These are phyloP conservation scores for Gallirallus australis DNA, from an alignment of 2,797 vertebrate genomes.

Conservation along the genomic window DNA sequence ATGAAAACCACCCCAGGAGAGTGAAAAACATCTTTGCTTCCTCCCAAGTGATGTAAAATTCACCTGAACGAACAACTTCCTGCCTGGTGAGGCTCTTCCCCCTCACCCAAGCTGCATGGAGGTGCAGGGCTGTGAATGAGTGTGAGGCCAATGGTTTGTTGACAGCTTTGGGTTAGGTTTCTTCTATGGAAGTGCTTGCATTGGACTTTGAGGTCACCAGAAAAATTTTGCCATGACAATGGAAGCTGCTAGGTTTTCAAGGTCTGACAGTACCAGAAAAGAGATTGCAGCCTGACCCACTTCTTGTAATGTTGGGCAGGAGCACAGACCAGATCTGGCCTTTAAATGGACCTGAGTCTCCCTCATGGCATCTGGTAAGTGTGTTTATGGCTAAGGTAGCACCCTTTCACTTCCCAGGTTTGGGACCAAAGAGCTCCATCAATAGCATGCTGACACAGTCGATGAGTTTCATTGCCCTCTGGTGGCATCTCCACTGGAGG, in stretches of 20 bases:
- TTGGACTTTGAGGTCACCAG: not conserved
- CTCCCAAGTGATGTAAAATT: not conserved
- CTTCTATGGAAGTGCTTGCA: not conserved
- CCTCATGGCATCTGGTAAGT: not conserved
- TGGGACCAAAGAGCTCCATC: not conserved
- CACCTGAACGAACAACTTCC: not conserved
- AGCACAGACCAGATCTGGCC: not conserved
- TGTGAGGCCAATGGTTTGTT: not conserved
- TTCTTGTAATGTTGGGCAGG: not conserved
- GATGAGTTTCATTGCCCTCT: slow-evolving; percentile 22
- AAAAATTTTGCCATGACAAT: not conserved
- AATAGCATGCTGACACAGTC: not conserved
- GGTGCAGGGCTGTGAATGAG: not conserved
- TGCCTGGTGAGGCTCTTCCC: fast-evolving
- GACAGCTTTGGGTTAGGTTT: not conserved
- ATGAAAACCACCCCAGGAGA: not conserved
- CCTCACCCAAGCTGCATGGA: not conserved
- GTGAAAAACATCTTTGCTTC: not conserved
- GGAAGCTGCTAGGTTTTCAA: not conserved
- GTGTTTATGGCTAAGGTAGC: not conserved
- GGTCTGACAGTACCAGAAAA: not conserved
- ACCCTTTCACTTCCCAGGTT: not conserved
- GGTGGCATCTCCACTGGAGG: not conserved
- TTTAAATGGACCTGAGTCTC: not conserved
- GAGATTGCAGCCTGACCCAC: not conserved